Evolutionary conservation across 2,113 vertebrate genomes (phyloP), one percentile per base, ranked within the genome.

Genomic region (Myocastor coypus): DNA sequence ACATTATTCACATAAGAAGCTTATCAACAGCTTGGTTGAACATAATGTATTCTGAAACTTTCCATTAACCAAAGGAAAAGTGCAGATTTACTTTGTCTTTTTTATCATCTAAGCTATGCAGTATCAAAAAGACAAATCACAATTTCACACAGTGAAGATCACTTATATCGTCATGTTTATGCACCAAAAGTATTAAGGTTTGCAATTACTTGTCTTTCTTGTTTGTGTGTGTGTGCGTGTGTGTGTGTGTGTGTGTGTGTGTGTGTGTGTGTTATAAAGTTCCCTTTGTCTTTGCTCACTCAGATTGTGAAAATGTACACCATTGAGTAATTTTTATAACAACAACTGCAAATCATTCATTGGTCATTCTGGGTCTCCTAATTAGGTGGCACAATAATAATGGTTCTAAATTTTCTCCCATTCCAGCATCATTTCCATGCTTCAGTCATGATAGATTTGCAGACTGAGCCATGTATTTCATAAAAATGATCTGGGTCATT

Each of bases 1-100:
- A 93, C 94, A 94, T 96, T 98, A 89, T 97, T 96, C 97, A 66
- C 68, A 93, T 97, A 97, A 95, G 87, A 92, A 98, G 89, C 91
- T 96, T 98, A 95, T 97, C 95, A 98, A 97, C 86, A 94, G 61
- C 40, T 82, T 95, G 87, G 81, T 66, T 95, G 80, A 97, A 75
- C 71, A 97, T 46, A 90, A 96, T 93, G 98, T 96, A 90, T 96
- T 96, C 93, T 94, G 95, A 97, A 97, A 93, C 94, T 97, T 97
- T 98, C 89, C 95, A 97, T 95, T 96, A 95, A 85, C 69, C 87
- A 96, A 93, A 97, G 85, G 95, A 42, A 71, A 94, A 83, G 80
- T 91, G 30, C 85, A 84, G 16, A 5, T 59, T 69, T 94, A 34
- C 91, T 96, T 97, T 97, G 87, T 95, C 42, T 46, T 94, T 84